Percentiles rank a stretch among this genome's conserved stretches.
Conservation (phyloP, 2,888 invertebrate genomes). For the Opisthograptis luteolata region DNA sequence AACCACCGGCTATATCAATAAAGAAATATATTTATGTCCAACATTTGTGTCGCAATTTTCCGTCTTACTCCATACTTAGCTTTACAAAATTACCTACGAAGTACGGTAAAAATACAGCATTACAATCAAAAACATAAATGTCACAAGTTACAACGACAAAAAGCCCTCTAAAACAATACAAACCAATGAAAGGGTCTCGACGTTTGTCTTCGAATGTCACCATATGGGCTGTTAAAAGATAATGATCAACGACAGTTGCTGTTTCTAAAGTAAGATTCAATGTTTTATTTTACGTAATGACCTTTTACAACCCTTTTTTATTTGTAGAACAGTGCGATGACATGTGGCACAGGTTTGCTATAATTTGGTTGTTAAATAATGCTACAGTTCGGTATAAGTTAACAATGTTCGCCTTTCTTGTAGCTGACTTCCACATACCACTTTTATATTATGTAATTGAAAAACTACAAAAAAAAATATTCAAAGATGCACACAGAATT, state of each 20-base stretch:
- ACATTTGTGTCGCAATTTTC: too few relatives aligned
- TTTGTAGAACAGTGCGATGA: background rate
- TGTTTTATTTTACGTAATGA: conserved; percentile 22
- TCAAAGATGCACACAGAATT: too few relatives aligned
- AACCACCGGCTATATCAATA: too few relatives aligned
- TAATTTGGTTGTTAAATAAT: background rate
- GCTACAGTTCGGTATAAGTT: background rate
- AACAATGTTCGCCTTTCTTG: too few relatives aligned
- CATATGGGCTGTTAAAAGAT: conserved; percentile 68
- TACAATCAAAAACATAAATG: conserved; percentile 12
- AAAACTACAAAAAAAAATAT: too few relatives aligned
- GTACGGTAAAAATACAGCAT: conserved; percentile 3
- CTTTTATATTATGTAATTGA: too few relatives aligned
- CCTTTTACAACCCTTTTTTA: conserved; percentile 31
- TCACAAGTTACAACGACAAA: conserved; percentile 18
- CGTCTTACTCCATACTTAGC: too few relatives aligned
- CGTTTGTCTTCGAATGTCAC: conserved; percentile 50
- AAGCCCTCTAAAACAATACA: conserved; percentile 40
- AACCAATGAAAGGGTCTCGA: conserved; percentile 29
- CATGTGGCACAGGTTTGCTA: background rate
- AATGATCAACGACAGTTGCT: conserved; percentile 68
- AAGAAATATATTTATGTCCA: too few relatives aligned
- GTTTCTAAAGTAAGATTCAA: conserved; percentile 44
- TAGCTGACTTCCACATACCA: too few relatives aligned
- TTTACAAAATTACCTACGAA: too few relatives aligned